Conservation (phyloP, 1,140 invertebrate genomes). For the Atta colombica region DNA sequence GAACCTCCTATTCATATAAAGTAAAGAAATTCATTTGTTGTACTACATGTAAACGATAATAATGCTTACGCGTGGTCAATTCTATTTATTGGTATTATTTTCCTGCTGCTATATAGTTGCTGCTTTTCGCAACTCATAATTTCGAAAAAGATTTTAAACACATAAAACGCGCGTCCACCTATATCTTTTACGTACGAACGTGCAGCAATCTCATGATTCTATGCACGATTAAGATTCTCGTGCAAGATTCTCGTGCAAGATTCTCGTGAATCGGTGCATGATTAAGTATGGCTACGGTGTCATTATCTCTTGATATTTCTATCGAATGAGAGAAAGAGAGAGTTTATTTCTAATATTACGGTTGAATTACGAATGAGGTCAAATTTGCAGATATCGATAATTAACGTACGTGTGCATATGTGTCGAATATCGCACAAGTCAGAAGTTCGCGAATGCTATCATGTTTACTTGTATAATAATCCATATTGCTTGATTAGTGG, state of each 20-base stretch:
- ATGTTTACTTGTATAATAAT: background rate
- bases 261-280: conserved; percentile 30
- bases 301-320: conserved; percentile 49
- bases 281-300: conserved; percentile 24
- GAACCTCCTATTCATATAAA: background rate
- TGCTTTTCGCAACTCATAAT: conserved; percentile 2
- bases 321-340: conserved; percentile 14
- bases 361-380: conserved; percentile 5
- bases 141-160: conserved; percentile 25
- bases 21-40: background rate
- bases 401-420: background rate
- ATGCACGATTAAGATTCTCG: conserved; percentile 20
- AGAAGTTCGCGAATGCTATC: background rate
- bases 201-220: conserved; percentile 18
- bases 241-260: conserved; percentile 26
- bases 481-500: background rate
- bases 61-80: background rate
- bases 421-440: background rate
- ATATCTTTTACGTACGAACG: conserved; percentile 18
- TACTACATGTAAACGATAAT: background rate
- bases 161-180: conserved; percentile 8
- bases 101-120: background rate
- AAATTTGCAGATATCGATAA: conserved; percentile 3
- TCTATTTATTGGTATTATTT: conserved; percentile 29
- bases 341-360: background rate